These are phyloP conservation scores for Pomacea maculata DNA, from an alignment of 1,140 invertebrate genomes.

Conservation along the genomic window DNA sequence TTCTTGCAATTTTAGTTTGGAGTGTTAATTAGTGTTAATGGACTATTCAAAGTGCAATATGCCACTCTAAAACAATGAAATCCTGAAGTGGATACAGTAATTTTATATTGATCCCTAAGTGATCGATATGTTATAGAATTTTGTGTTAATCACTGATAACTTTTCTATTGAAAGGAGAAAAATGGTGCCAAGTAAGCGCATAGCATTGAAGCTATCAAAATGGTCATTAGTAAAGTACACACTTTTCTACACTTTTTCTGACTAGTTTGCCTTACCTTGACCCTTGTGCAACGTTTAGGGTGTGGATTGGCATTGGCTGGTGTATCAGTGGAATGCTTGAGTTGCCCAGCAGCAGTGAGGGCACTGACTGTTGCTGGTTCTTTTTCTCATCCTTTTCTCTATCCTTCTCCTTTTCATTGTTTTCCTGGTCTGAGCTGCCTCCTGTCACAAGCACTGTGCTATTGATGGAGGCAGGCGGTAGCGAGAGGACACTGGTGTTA, in stretches of 20 bases:
- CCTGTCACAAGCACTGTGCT: not conserved
- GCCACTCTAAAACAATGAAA: too few species aligned
- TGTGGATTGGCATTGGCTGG: conserved; percentile 36
- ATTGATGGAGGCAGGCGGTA: conserved; percentile 10
- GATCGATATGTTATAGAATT: too few species aligned
- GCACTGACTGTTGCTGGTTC: not conserved
- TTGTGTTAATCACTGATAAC: too few species aligned
- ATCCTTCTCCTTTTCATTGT: conserved; percentile 29
- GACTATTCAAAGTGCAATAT: too few species aligned
- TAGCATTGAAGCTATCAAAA: too few species aligned
- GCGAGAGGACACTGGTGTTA: conserved; percentile 28
- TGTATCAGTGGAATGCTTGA: conserved; percentile 51
- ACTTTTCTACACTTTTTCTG: not conserved
- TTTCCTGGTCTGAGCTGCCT: conserved; percentile 19
- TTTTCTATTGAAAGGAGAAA: too few species aligned
- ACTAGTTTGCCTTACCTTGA: not conserved
- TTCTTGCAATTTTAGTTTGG: too few species aligned
- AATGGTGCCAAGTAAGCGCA: too few species aligned
- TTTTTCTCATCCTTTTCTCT: conserved; percentile 24
- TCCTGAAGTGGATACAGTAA: too few species aligned
- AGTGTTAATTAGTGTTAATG: too few species aligned
- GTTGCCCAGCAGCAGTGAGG: conserved; percentile 11
- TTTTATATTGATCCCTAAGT: too few species aligned
- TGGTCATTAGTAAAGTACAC: too few species aligned
- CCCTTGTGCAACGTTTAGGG: conserved; percentile 9